Base-by-base conservation (phyloP, 23 tunicate genomes). In the Phallusia fumigata region DNA sequence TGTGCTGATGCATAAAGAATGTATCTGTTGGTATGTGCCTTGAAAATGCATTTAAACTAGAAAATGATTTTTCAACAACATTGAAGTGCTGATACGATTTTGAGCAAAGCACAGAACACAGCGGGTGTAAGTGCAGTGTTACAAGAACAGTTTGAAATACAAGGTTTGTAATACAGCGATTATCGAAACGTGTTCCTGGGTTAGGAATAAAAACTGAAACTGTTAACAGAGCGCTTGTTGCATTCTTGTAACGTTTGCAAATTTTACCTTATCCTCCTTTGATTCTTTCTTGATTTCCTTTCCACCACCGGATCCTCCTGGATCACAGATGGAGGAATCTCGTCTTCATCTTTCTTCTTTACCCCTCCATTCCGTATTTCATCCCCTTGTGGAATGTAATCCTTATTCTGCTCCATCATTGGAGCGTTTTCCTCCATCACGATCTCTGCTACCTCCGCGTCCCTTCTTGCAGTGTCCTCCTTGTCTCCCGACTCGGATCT, bases 401-500 rank as follows among this genome's bases (percentile, higher is more conserved):
- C 69, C 69, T 58, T 5, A 6, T 58, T 58, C 10, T n/a, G n/a
- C 58, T 13, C 69, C 16, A 21, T 58, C 16, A 6, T 58, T 1
- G 3, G 28, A 58, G 8, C 69, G 8, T 58, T 22, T 58, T 58
- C 69, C 28, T 58, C 69, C 16, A 6, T 74, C 5, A 32, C 34
- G 5, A 74, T 30, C 30, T 74, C 40, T 74, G 36, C 77, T 30
- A 33, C 33, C 28, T 74, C 77, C 40, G 6, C 45, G 19, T 74
- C 40, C 77, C 45, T 74, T 12, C 19, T 74, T 19, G 8, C 35
- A 11, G 30, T 3, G 40, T 74, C 77, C 2, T 65, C 53, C 65
- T 33, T 22, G 19, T 83, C 80, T 19, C 86, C 72, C 0, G 34
- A 24, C 72, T 83, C 86, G 2, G 77, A 65, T 32, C 36, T 36